Conservation (phyloP, 2,797 vertebrate species). For the Chaetodon trifasciatus region DNA sequence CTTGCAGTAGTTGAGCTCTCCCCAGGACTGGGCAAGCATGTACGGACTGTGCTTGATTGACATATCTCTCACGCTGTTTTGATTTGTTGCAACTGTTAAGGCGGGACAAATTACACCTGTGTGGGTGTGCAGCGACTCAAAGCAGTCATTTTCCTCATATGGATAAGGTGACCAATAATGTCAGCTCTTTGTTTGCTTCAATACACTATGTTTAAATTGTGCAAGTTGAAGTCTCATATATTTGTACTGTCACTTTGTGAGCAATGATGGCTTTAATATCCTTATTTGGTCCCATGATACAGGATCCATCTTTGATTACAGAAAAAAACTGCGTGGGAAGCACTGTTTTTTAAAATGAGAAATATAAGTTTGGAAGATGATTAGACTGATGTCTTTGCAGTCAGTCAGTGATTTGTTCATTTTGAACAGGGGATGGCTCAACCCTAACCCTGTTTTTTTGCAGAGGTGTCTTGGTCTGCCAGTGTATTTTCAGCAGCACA, state of each 20-base stretch:
- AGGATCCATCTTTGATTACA: not conserved
- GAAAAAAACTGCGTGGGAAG: not conserved
- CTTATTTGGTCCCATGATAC: not conserved
- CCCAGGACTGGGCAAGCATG: not conserved
- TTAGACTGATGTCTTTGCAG: not conserved
- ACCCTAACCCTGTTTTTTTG: too few species aligned
- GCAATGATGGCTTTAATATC: not conserved
- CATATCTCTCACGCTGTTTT: not conserved
- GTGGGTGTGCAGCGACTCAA: not conserved
- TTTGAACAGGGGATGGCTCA: too few species aligned
- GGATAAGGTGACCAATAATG: not conserved
- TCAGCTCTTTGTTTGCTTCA: not conserved
- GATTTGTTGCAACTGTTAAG: not conserved
- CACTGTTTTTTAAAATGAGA: not conserved
- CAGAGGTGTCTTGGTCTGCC: too few species aligned
- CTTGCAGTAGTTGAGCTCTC: not conserved
- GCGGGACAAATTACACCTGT: not conserved
- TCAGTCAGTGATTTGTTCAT: too few species aligned
- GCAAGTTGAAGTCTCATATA: too few species aligned
- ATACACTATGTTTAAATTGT: not conserved
- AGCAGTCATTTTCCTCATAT: not conserved
- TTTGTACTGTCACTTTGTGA: not conserved
- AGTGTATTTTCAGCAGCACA: too few species aligned
- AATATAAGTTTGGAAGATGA: not conserved
- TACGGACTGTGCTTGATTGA: not conserved